Evolutionary conservation across 1,140 invertebrate species (phyloP), one percentile per base, ranked within the genome.

Genomic region (Bombyx mandarina): DNA sequence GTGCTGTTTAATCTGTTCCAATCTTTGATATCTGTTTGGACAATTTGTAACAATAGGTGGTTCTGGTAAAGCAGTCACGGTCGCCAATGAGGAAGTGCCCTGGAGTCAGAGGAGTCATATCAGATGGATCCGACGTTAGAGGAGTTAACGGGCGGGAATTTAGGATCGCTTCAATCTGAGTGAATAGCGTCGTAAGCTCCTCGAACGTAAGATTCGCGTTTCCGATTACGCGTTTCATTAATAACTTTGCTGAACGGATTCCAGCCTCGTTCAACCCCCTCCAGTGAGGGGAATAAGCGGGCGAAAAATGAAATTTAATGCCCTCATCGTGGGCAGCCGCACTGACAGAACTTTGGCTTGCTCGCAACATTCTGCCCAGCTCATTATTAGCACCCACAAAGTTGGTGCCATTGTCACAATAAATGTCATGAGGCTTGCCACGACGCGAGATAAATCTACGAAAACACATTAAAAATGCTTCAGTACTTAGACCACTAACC

Each of bases 241-340:
- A 54, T 45, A 12, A 52, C 52, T 56, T 55, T 6, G 22, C 8
- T 42, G 50, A 53, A 43, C 53, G 52, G 6, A 58, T 43, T 4
- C n/a, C 42, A 42, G 8, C n/a, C 45, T 50, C 45, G 48, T 47
- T 55, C 1, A 56, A 6, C 12, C 49, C 58, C 22, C 48, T 54
- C 43, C 55, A 60, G 22, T 56, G 43, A 26, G 58, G 53, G 12
- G 58, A 3, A 44, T 60, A 60, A n/a, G 53, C 44, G 2, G 48
- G 58, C 8, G 22, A 54, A 45, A 55, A 60, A 52, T 50, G 44
- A 54, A 54, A 44, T n/a, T 54, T 18, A 52, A 52, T 47, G 3
- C 42, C 52, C 12, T 53, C 52, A 43, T 43, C 52, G 43, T 10
- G 9, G 42, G 7, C 2, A 8, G 43, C 1, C n/a, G 5, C n/a